Evolutionary conservation across 2,113 vertebrate genomes (phyloP).

Genomic region (Nothocercus nigrocapillus): DNA sequence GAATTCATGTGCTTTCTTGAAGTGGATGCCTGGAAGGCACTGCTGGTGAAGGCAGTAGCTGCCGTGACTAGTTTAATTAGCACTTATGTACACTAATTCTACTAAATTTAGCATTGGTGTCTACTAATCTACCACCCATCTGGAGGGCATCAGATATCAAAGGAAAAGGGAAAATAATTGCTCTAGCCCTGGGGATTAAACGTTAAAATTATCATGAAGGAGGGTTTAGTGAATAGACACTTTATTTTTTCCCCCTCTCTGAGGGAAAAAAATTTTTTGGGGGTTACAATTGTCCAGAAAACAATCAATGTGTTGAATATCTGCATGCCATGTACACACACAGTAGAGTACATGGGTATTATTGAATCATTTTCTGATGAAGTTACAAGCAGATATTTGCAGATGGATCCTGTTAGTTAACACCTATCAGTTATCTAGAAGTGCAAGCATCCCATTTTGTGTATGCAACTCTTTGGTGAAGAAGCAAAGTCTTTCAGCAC

Average conservation of each 20-base stretch:
- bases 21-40: background rate
- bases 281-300: background rate
- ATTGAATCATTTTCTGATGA: background rate
- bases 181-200: background rate
- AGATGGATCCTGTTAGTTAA: background rate
- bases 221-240: background rate
- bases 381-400: background rate
- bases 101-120: constrained; percentile 21
- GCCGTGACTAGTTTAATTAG: background rate
- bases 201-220: background rate
- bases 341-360: background rate
- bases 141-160: background rate
- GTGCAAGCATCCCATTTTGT: background rate
- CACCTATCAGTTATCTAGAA: background rate
- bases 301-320: background rate
- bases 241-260: background rate
- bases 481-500: background rate
- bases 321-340: background rate
- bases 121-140: background rate
- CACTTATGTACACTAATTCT: background rate
- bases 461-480: background rate
- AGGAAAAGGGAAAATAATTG: constrained; percentile 9
- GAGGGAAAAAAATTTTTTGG: background rate
- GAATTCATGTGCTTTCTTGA: background rate
- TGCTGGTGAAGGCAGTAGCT: background rate